Evolutionary conservation across 1,140 invertebrate species (phyloP), one percentile per base, ranked within the genome.

Genomic region (Ostrea denselamellosa): DNA sequence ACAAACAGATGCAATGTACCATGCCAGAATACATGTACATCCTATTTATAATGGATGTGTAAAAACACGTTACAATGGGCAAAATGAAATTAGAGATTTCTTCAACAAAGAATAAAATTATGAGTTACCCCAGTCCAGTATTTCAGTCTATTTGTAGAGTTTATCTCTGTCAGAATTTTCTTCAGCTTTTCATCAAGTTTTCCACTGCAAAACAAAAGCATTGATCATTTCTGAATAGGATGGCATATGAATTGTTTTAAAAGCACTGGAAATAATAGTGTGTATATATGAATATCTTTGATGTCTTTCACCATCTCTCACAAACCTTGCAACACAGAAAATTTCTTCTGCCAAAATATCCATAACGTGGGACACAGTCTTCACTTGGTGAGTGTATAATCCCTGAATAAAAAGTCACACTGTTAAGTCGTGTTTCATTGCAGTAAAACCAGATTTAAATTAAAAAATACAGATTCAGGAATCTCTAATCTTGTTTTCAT

Each of bases 101-200:
- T 44, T 44, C 34, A 44, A 2, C 34, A 44, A 92, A 90, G n/a
- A n/a, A n/a, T n/a, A n/a, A n/a, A n/a, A n/a, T n/a, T n/a, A n/a
- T n/a, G n/a, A n/a, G n/a, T 89, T 85, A 94, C 93, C 86, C 90
- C 85, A 83, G 93, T 93, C 93, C 93, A 93, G 54, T 93, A 92
- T 34, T 90, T 88, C 8, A 93, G 81, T 87, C 93, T 87, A 5
- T 90, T 90, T 53, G 91, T 89, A 22, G 90, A 90, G 25, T 90
- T 86, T 7, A 93, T 62, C 28, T 89, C 88, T 28, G 87, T 54
- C 58, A 93, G 44, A 22, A 89, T 86, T 44, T 91, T 92, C 89
- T 93, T 91, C 65, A 94, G 89, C 65, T 89, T 92, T 10, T 77
- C 86, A 86, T 93, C 91, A 19, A 93, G 58, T 81, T 91, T 93